These are phyloP conservation scores for Struthidea cinerea DNA, from an alignment of 2,113 vertebrate genomes.

Conservation along the genomic window DNA sequence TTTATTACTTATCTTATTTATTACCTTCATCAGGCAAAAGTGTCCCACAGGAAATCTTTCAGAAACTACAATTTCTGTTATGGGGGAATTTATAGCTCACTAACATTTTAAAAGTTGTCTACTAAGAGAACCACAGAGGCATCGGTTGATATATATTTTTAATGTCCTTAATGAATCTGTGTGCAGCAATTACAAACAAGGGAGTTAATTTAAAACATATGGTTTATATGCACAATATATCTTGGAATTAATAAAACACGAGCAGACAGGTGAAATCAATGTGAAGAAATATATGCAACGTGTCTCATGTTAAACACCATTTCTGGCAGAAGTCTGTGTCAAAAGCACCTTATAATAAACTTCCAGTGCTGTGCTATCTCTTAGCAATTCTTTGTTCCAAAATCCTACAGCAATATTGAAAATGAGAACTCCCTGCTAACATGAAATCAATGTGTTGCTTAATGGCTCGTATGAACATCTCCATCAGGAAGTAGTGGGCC, in stretches of 20 bases:
- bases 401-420: background rate
- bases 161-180: background rate
- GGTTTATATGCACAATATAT: background rate
- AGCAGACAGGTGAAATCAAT: background rate
- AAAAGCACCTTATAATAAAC: background rate
- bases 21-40: background rate
- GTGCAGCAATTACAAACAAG: background rate
- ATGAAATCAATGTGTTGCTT: background rate
- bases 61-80: background rate
- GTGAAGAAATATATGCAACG: background rate
- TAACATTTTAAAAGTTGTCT: background rate
- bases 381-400: background rate
- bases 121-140: background rate
- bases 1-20: background rate
- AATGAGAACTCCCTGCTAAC: background rate
- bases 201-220: background rate
- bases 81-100: background rate
- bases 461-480: constrained; percentile 2
- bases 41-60: background rate
- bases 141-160: background rate
- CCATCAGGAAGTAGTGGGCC: background rate
- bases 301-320: background rate
- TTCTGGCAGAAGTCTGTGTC: background rate
- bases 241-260: background rate
- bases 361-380: background rate